Evolutionary conservation across 2,113 vertebrate genomes (phyloP).

Genomic region (Dendrocopos noguchii): DNA sequence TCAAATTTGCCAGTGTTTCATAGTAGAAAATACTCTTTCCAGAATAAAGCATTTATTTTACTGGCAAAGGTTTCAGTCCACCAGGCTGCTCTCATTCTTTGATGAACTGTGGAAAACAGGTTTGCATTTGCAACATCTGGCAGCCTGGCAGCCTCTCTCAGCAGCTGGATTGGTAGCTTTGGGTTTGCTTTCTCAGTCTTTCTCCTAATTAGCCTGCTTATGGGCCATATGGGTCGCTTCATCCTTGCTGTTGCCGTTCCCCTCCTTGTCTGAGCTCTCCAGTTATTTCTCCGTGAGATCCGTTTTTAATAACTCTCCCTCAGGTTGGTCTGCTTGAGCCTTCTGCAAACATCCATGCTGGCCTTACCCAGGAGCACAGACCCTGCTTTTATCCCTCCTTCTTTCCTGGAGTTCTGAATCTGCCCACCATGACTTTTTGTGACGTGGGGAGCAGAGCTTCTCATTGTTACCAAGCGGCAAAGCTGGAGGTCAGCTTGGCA

Average conservation of each 20-base stretch:
- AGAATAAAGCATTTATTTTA: constrained; percentile 33
- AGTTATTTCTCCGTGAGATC: constrained; percentile 31
- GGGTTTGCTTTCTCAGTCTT: constrained; percentile 66
- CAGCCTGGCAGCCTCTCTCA: constrained; percentile 51
- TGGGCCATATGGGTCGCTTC: constrained; percentile 71
- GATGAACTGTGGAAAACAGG: constrained; percentile 55
- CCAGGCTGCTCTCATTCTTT: constrained; percentile 24
- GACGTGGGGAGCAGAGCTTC: constrained; percentile 21
- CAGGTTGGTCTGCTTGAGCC: constrained; percentile 11
- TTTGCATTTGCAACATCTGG: constrained; percentile 68
- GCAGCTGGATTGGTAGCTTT: constrained; percentile 73
- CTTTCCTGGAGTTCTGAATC: background rate
- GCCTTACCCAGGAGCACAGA: background rate
- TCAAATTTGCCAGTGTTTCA: background rate
- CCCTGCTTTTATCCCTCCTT: background rate
- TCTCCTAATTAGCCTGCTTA: constrained; percentile 69
- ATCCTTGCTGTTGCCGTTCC: constrained; percentile 39
- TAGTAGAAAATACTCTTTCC: constrained; percentile 40
- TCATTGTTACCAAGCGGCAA: background rate
- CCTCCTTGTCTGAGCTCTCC: constrained; percentile 46
- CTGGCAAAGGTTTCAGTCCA: constrained; percentile 43
- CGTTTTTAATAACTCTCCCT: constrained; percentile 54
- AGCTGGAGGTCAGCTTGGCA: background rate
- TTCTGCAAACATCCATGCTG: background rate
- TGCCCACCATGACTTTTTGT: background rate